Conservation (phyloP, 2,888 invertebrate genomes). For the Actias luna region DNA sequence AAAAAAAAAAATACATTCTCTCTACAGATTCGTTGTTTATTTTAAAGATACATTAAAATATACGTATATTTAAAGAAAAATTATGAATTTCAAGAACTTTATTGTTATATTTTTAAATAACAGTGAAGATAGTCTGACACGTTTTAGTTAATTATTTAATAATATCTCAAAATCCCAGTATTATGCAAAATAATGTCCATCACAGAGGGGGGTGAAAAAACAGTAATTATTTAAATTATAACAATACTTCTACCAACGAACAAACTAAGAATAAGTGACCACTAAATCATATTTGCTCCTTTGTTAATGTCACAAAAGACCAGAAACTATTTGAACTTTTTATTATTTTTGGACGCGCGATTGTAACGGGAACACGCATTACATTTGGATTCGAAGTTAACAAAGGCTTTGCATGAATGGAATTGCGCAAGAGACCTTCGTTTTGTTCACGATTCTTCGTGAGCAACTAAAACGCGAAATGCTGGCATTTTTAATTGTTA, state of each 20-base stretch:
- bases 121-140: neutral
- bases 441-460: constrained; percentile 70
- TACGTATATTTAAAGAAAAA: too few species aligned
- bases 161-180: neutral
- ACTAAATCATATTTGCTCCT: constrained; percentile 71
- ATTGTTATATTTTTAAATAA: neutral
- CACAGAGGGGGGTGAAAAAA: constrained; percentile 4
- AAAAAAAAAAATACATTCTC: too few species aligned
- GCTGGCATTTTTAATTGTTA: constrained; percentile 59
- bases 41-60: too few species aligned
- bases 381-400: constrained; percentile 60
- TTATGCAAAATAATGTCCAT: neutral
- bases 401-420: constrained; percentile 65
- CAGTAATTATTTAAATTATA: constrained; percentile 3
- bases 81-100: neutral
- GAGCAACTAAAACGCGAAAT: constrained; percentile 53
- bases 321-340: constrained; percentile 65
- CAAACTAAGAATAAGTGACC: constrained; percentile 48
- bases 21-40: too few species aligned
- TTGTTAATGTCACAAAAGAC: constrained; percentile 65
- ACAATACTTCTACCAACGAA: neutral
- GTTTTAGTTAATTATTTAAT: neutral
- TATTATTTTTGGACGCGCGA: constrained; percentile 58
- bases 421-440: constrained; percentile 67
- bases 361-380: constrained; percentile 64